Evolutionary conservation across 1,140 invertebrate species (phyloP), one percentile per base, ranked within the genome.

Genomic region (Ruditapes philippinarum): DNA sequence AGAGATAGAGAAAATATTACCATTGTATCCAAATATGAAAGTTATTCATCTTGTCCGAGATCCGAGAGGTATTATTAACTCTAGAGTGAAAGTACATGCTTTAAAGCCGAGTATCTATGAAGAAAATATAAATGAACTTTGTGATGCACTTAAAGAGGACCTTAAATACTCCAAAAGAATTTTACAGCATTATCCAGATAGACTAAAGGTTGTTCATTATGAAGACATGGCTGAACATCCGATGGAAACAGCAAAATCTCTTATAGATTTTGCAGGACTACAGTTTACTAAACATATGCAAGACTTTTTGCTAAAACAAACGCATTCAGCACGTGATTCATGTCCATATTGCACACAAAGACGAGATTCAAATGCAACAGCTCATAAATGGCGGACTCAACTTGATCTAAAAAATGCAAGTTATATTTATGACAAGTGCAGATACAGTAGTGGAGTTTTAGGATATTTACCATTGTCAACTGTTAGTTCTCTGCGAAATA

Each of bases 1-100:
- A 31, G 12, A 85, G 19, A 51, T 25, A 40, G 25, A 12, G 17
- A 57, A 54, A 4, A 36, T 85, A 19, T 49, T 85, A n/a, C 83
- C 83, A 0, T 31, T 51, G 14, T 84, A 60, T 84, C 70, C 68
- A 36, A 84, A 84, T 54, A 49, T 84, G 65, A 84, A 84, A 57
- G 42, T 85, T 25, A 73, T 85, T 5, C 83, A 85, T 85, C 70
- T 85, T 33, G 49, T 76, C 17, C 25, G 83, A 57, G 83, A 85
- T 42, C 83, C 83, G 11, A 17, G 83, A 31, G 83, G 62, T 22
- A 74, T 74, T 54, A 1, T 85, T 0, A 76, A 74, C 38, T 85
- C 83, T 33, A 73, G 70, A 60, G 0, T 80, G n/a, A 36, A 36
- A 1, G 22, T 80, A 11, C 36, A 60, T 12, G 78, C 36, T 12